Evolutionary conservation across 2,888 invertebrate species (phyloP), one percentile per base, ranked within the genome.

Genomic region (Sturmia bella): DNA sequence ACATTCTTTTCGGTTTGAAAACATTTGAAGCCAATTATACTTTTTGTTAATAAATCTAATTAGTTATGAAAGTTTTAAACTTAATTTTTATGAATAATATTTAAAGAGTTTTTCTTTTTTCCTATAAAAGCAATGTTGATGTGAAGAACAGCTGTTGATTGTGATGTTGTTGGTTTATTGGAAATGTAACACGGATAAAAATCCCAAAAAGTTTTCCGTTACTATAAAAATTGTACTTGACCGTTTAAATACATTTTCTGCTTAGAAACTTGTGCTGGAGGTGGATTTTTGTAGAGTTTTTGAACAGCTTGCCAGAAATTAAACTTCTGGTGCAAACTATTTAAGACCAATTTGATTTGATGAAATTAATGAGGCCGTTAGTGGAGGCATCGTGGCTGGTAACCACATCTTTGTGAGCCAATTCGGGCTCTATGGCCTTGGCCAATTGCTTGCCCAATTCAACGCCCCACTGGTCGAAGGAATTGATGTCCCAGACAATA

Each of bases 381-480:
- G 99, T 99, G 27, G 99, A 99, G 27, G 93, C 93, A 91, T 99
- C 99, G 90, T 99, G 99, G 50, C 94, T 93, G 12, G 87, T 83
- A 41, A 96, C 93, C 0, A 94, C 93, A 48, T 92, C 92, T 24
- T 92, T 91, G 87, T 94, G 93, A 80, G 94, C 93, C 56, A 99
- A 92, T 90, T 99, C 99, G 0, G 98, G 97, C 89, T 99, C 98
- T 85, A 99, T 99, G n/a, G 96, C 96, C 92, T 99, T 99, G 0
- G 99, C 99, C 86, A 99, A 92, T 90, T 99, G 98, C 91, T 99
- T 99, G 68, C 99, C 99, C 85, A 99, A 93, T 91, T 99, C 99
- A 66, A 99, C 99, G 41, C 99, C 99, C 99, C 99, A 99, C 89
- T 99, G 99, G 92, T 99, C 99, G 91, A 96, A 99, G 0, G 99